Conservation (phyloP, 2,797 vertebrate genomes). For the Chloroceryle amazona region DNA sequence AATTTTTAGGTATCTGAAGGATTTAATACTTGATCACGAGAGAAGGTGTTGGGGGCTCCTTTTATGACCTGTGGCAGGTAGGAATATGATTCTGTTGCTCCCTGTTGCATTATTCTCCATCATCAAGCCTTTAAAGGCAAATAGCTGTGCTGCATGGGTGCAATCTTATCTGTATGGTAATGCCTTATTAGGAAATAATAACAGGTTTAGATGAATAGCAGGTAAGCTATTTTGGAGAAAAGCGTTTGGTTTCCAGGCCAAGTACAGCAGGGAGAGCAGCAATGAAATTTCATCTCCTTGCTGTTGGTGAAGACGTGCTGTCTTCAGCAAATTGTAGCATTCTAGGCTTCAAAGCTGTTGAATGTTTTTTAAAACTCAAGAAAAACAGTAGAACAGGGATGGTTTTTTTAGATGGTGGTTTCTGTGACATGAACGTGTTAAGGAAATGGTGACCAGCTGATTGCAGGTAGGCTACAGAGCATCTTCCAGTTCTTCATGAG, state of each 20-base stretch:
- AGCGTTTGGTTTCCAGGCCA: background rate
- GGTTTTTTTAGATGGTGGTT: background rate
- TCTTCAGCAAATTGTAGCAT: background rate
- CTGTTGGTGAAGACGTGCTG: background rate
- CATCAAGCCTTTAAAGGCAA: constrained; percentile 19
- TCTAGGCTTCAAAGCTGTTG: background rate
- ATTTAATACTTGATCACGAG: constrained; percentile 51
- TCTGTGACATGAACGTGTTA: background rate
- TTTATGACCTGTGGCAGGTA: constrained; percentile 27
- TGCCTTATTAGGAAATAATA: constrained; percentile 28
- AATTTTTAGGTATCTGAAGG: constrained; percentile 52
- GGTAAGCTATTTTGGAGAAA: background rate
- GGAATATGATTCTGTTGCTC: constrained; percentile 23
- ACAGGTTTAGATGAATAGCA: background rate
- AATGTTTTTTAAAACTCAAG: background rate
- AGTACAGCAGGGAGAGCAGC: background rate
- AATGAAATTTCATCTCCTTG: background rate
- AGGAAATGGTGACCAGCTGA: background rate
- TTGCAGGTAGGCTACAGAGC: background rate
- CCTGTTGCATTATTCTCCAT: constrained; percentile 10
- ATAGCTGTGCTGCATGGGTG: background rate
- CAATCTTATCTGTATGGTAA: background rate
- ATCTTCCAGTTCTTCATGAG: background rate
- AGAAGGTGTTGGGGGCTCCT: constrained; percentile 33
- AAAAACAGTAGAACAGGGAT: background rate